These are phyloP conservation scores for Pseudomyrmex cubaensis DNA, from an alignment of 1,140 invertebrate genomes.

Conservation along the genomic window DNA sequence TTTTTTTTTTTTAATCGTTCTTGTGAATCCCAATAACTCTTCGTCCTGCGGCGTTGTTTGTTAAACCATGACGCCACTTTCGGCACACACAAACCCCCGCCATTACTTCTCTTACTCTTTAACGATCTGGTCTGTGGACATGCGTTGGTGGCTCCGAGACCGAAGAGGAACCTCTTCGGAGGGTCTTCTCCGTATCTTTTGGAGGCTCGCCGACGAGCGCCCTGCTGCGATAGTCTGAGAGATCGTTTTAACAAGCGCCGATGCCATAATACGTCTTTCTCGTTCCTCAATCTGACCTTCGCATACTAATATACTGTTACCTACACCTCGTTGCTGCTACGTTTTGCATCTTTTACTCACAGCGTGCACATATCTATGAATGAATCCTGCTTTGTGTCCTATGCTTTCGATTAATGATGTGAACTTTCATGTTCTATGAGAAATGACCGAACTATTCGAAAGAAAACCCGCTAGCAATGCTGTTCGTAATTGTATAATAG, in stretches of 20 bases:
- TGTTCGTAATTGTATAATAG: too few relatives aligned
- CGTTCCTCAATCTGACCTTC: slow-evolving; percentile 59
- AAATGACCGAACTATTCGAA: neutral
- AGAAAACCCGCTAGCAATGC: too few relatives aligned
- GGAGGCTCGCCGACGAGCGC: slow-evolving; percentile 72
- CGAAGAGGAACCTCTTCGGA: slow-evolving; percentile 46
- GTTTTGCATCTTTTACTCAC: slow-evolving; percentile 61
- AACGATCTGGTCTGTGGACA: slow-evolving; percentile 76
- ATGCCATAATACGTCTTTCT: slow-evolving; percentile 71
- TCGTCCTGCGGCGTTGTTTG: slow-evolving; percentile 18
- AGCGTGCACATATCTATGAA: slow-evolving; percentile 51
- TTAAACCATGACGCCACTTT: slow-evolving; percentile 68
- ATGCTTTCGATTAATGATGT: neutral
- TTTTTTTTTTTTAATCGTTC: slow-evolving; percentile 22
- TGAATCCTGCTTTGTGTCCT: neutral
- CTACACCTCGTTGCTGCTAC: slow-evolving; percentile 40
- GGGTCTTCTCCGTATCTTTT: slow-evolving; percentile 57
- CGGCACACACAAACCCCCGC: slow-evolving; percentile 61
- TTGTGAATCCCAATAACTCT: neutral
- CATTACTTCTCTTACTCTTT: slow-evolving; percentile 75
- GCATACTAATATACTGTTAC: slow-evolving; percentile 55
- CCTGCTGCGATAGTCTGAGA: slow-evolving; percentile 77
- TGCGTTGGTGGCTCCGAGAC: slow-evolving; percentile 67
- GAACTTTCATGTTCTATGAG: neutral
- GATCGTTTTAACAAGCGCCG: slow-evolving; percentile 76